phyloP scores from a whole-genome alignment of 2,113 vertebrate genomes.

The Paracanthobrama guichenoti region DNA sequence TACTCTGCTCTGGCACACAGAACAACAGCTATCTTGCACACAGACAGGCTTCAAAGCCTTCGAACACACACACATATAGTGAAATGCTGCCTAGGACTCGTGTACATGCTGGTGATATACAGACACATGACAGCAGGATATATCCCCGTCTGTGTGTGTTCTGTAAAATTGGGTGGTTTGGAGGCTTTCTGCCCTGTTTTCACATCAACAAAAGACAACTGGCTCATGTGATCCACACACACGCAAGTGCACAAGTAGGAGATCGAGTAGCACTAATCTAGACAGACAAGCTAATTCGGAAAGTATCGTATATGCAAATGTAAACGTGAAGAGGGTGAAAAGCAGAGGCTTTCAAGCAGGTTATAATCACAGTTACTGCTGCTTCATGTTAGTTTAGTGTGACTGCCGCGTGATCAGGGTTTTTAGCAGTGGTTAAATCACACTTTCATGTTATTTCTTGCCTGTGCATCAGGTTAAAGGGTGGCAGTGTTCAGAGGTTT shows the following conservation, averaged over 20 bases:
- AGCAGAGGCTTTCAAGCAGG: slow-evolving; percentile 20
- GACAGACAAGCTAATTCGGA: slow-evolving; percentile 22
- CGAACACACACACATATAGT: slow-evolving; percentile 39
- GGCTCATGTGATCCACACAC: slow-evolving; percentile 2
- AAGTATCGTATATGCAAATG: slow-evolving; percentile 27
- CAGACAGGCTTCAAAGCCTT: slow-evolving; percentile 31
- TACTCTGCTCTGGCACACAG: slow-evolving; percentile 41
- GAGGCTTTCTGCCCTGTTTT: slow-evolving; percentile 26
- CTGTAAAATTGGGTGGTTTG: slow-evolving; percentile 23
- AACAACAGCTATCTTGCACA: slow-evolving; percentile 45
- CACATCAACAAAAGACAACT: slow-evolving; percentile 6
- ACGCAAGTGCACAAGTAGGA: neutral
- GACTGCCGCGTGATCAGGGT: slow-evolving; percentile 21
- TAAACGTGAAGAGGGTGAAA: slow-evolving; percentile 31
- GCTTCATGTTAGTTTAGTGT: slow-evolving; percentile 30
- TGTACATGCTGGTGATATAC: slow-evolving; percentile 41
- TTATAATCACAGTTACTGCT: slow-evolving; percentile 20
- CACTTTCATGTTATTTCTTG: neutral
- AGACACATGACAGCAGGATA: slow-evolving; percentile 50
- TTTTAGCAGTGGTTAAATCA: slow-evolving; percentile 25
- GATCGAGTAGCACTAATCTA: slow-evolving; percentile 19
- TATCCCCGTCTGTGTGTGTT: neutral
- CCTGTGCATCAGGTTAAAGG: neutral
- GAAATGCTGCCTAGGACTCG: slow-evolving; percentile 43
- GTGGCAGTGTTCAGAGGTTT: neutral